These are phyloP conservation scores for Dissostichus mawsoni DNA, from an alignment of 2,113 vertebrate species.

Conservation along the genomic window DNA sequence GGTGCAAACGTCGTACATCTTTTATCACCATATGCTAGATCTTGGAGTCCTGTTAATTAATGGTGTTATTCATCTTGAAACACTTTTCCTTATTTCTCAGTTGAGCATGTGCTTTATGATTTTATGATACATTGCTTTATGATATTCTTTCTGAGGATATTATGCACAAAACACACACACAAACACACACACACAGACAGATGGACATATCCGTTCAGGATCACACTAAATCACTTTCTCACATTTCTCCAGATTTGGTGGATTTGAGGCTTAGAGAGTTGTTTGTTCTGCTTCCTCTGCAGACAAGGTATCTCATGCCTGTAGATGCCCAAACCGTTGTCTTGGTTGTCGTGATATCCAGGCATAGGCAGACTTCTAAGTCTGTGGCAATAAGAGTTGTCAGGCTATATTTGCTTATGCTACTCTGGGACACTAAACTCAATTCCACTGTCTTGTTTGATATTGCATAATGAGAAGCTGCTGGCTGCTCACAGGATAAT, in stretches of 20 bases:
- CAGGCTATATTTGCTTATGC: conserved; percentile 78
- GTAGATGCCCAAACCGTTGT: conserved; percentile 49
- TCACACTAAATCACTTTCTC: conserved; percentile 53
- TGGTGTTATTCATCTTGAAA: neutral
- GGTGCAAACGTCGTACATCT: neutral
- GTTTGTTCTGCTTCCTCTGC: conserved; percentile 69
- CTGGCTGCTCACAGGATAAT: conserved; percentile 72
- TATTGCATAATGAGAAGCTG: conserved; percentile 79
- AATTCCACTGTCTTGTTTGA: conserved; percentile 81
- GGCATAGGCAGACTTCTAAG: conserved; percentile 67
- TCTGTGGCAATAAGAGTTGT: conserved; percentile 75
- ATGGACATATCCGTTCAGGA: conserved; percentile 57
- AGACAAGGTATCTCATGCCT: conserved; percentile 66
- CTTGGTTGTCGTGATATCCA: conserved; percentile 63
- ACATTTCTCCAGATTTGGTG: conserved; percentile 62
- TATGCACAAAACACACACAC: conserved; percentile 18
- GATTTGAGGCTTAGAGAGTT: conserved; percentile 68
- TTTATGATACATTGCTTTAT: neutral
- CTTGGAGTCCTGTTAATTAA: neutral
- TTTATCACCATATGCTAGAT: conserved; percentile 12
- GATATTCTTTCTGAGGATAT: conserved; percentile 2
- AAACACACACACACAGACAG: conserved; percentile 35
- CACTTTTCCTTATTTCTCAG: neutral
- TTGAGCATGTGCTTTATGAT: conserved; percentile 14
- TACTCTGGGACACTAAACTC: conserved; percentile 79